These are phyloP conservation scores for Ceratina japonica DNA, from an alignment of 1,140 invertebrate genomes.

Conservation along the genomic window DNA sequence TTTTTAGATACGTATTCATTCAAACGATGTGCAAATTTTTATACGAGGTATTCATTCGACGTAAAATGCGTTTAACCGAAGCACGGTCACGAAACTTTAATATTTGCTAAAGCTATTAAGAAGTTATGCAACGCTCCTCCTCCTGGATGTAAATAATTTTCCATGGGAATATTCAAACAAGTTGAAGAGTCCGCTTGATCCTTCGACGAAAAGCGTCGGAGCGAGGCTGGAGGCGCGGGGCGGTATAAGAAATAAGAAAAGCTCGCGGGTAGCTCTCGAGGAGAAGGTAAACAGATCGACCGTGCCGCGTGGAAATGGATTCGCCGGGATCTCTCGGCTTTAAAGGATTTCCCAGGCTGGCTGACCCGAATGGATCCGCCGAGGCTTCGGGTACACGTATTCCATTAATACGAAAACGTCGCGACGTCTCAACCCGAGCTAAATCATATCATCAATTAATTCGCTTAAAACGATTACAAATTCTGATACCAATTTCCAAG, in stretches of 20 bases:
- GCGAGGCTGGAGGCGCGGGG: not conserved
- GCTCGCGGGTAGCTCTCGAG: slow-evolving; percentile 5
- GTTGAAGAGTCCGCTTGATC: slow-evolving; percentile 12
- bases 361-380: slow-evolving; percentile 45
- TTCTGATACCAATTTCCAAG: too few relatives aligned
- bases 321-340: slow-evolving; percentile 50
- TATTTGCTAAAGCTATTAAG: not conserved
- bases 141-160: not conserved
- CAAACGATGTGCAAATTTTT: too few relatives aligned
- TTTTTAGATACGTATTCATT: too few relatives aligned
- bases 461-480: not conserved
- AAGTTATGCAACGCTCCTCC: not conserved
- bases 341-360: slow-evolving; percentile 56
- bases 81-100: too few relatives aligned
- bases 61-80: too few relatives aligned
- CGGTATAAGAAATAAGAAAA: slow-evolving; percentile 6
- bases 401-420: slow-evolving; percentile 24
- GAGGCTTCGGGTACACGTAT: slow-evolving; percentile 25
- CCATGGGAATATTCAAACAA: not conserved
- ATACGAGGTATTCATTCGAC: too few relatives aligned
- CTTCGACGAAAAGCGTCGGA: not conserved
- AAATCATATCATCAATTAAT: not conserved
- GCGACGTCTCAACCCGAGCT: not conserved
- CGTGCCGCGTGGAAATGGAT: slow-evolving; percentile 18
- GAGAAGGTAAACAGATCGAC: slow-evolving; percentile 26